These are phyloP conservation scores for Pteria penguin DNA, from an alignment of 2,888 invertebrate species.

Conservation along the genomic window DNA sequence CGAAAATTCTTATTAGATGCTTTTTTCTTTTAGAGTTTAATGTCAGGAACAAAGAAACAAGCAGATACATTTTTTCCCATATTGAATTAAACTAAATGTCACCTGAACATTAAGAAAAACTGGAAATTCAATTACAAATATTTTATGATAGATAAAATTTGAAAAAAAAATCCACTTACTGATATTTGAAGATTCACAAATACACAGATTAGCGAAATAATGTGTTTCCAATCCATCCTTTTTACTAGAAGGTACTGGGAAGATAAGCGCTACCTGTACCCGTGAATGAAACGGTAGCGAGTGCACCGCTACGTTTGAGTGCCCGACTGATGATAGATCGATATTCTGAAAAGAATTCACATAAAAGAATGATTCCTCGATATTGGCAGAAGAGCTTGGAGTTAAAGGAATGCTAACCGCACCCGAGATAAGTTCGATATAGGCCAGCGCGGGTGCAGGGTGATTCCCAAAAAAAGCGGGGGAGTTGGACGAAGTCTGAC, in stretches of 20 bases:
- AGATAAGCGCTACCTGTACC: no score
- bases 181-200: neutral
- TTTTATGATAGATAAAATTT: no score
- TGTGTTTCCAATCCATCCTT: neutral
- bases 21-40: no score
- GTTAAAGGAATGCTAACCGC: neutral
- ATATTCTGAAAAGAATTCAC: neutral
- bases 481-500: neutral
- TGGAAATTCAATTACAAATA: no score
- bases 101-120: no score
- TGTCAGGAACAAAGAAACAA: no score
- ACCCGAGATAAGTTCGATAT: neutral
- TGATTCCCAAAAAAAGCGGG: neutral
- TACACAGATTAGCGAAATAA: neutral
- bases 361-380: neutral
- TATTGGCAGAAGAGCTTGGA: neutral
- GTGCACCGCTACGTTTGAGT: neutral
- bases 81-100: no score
- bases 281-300: neutral
- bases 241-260: neutral
- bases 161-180: no score
- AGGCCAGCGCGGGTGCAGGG: neutral
- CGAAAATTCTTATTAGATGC: no score
- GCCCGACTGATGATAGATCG: neutral
- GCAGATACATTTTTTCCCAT: no score